Evolutionary conservation across 1,140 invertebrate species (phyloP).

Genomic region (Penaeus vannamei): DNA sequence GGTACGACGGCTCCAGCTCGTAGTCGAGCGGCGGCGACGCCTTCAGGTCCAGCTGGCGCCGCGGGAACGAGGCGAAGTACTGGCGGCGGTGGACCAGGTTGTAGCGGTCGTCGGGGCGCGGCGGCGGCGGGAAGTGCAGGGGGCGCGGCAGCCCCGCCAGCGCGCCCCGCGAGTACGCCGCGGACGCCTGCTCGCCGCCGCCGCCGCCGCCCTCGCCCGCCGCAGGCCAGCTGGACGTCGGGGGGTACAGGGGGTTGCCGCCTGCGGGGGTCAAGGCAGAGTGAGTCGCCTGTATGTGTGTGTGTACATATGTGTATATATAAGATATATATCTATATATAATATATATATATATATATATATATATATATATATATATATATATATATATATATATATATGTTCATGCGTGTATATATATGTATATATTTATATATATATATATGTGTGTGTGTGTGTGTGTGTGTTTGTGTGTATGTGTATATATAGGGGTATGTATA

Average conservation of each 20-base stretch:
- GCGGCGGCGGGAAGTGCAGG: neutral
- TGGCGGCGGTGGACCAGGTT: slow-evolving; percentile 18
- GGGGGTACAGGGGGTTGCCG: slow-evolving; percentile 31
- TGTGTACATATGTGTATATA: neutral
- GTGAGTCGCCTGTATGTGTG: neutral
- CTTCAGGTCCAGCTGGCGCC: slow-evolving; percentile 19
- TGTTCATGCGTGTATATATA: neutral
- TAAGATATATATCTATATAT: neutral
- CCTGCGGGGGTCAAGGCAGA: neutral
- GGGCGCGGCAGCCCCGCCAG: too few relatives aligned
- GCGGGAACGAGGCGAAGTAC: slow-evolving; percentile 33
- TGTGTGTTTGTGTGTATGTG: neutral
- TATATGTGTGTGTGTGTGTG: neutral
- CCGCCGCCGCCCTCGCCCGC: neutral
- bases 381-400: neutral
- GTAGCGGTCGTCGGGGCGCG: slow-evolving; percentile 20
- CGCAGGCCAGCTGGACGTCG: slow-evolving; percentile 44
- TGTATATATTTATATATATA: neutral
- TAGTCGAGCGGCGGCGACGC: slow-evolving; percentile 42
- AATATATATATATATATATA: neutral
- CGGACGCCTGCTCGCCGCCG: neutral
- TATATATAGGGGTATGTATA: neutral
- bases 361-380: neutral
- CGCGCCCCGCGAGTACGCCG: neutral
- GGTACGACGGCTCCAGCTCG: slow-evolving; percentile 43